These are phyloP conservation scores for Etheostoma spectabile DNA, from an alignment of 2,113 vertebrate species.

Conservation along the genomic window DNA sequence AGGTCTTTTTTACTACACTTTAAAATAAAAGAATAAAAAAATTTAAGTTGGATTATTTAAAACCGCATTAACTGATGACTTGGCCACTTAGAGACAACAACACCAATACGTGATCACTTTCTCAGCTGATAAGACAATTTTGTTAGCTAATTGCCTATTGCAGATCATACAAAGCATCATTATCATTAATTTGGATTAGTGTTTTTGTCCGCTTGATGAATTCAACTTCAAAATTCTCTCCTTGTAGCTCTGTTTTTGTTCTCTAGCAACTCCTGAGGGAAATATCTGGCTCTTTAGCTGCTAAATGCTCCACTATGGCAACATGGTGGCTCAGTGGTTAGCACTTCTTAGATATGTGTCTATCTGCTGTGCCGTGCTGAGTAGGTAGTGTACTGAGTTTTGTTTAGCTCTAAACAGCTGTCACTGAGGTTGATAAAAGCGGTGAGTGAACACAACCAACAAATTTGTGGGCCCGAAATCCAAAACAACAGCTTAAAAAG, in stretches of 20 bases:
- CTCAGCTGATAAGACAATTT: background rate
- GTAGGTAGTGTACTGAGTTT: background rate
- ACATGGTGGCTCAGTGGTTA: no score
- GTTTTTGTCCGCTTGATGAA: no score
- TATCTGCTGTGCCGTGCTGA: background rate
- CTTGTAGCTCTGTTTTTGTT: no score
- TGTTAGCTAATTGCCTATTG: background rate
- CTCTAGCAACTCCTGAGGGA: background rate
- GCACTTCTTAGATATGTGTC: background rate
- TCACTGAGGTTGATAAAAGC: background rate
- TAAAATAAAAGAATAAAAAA: background rate
- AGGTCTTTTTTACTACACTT: background rate
- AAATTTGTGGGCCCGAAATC: no score
- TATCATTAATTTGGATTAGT: no score
- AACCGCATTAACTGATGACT: background rate
- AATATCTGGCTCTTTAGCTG: background rate
- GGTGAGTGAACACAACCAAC: no score
- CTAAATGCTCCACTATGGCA: background rate
- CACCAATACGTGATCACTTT: background rate
- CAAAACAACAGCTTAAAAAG: no score
- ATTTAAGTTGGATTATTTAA: background rate
- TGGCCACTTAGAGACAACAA: background rate
- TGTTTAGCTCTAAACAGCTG: background rate
- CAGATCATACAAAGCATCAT: background rate
- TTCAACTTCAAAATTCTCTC: no score